These are phyloP conservation scores for Microctenopoma lineatum DNA, from an alignment of 2,797 vertebrate genomes.

Conservation along the genomic window DNA sequence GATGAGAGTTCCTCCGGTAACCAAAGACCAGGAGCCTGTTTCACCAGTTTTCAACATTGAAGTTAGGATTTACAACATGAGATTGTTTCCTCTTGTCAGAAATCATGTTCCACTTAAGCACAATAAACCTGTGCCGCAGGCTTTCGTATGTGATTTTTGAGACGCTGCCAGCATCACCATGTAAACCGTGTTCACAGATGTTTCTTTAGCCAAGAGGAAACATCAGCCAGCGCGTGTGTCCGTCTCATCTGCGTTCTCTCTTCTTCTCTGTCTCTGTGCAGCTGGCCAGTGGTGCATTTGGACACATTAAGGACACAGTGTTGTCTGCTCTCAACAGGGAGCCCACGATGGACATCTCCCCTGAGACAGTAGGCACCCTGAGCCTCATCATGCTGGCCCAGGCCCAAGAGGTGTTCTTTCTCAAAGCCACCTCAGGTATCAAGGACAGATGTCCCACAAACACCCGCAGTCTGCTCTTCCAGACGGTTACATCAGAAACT, in stretches of 20 bases:
- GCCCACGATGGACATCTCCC: constrained; percentile 97
- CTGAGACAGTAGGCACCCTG: constrained; percentile 94
- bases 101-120: neutral
- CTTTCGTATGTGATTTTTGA: neutral
- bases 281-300: constrained; percentile 96
- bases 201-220: neutral
- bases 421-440: constrained; percentile 96
- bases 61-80: neutral
- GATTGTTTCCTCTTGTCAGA: too few relatives aligned
- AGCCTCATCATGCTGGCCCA: constrained; percentile 98
- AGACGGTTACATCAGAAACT: neutral
- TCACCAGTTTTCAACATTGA: neutral
- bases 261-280: constrained; percentile 55
- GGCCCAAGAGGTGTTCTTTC: constrained; percentile 98
- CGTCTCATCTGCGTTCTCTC: constrained; percentile 5
- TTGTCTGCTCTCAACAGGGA: constrained; percentile 94
- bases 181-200: neutral
- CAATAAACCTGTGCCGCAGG: neutral
- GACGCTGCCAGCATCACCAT: neutral
- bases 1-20: neutral
- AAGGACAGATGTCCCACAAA: neutral
- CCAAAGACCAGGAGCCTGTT: neutral
- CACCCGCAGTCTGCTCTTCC: neutral
- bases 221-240: neutral
- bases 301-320: constrained; percentile 98